Evolutionary conservation across 2,888 invertebrate genomes (phyloP).

Genomic region (Aphidoletes aphidimyza): DNA sequence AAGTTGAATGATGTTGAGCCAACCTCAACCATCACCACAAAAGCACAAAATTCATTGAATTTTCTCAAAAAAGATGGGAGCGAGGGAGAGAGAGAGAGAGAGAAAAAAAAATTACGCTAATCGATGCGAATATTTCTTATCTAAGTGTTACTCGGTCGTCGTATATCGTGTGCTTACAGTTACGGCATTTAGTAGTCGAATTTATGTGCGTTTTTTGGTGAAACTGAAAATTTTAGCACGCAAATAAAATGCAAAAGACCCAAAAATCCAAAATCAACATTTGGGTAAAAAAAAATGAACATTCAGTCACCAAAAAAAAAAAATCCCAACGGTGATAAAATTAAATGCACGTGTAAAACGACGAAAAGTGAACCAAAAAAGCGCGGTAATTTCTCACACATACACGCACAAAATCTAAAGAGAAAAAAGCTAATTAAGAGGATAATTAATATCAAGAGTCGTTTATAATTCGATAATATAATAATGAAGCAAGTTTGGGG

Average conservation of each 20-base stretch:
- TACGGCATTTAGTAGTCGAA: background rate
- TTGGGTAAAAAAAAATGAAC: background rate
- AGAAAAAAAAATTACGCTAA: background rate
- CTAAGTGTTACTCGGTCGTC: slow-evolving; percentile 1
- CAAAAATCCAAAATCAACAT: background rate
- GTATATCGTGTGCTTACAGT: background rate
- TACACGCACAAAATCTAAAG: background rate
- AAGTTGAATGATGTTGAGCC: background rate
- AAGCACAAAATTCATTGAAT: background rate
- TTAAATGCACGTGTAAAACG: background rate
- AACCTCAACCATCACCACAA: background rate
- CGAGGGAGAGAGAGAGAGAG: too few relatives aligned
- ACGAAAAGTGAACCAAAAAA: background rate
- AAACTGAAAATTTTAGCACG: background rate
- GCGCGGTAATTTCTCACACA: background rate
- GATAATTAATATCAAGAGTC: slow-evolving; percentile 50
- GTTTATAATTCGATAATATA: slow-evolving; percentile 53
- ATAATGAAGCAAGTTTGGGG: slow-evolving; percentile 7
- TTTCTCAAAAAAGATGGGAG: background rate
- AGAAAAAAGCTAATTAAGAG: slow-evolving; percentile 44
- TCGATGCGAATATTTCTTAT: slow-evolving; percentile 37
- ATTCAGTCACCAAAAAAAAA: background rate
- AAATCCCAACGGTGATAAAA: background rate
- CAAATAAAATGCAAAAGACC: background rate
- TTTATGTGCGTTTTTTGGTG: background rate